Evolutionary conservation across 2,888 invertebrate species (phyloP).

Genomic region (Drosophila borborema): DNA sequence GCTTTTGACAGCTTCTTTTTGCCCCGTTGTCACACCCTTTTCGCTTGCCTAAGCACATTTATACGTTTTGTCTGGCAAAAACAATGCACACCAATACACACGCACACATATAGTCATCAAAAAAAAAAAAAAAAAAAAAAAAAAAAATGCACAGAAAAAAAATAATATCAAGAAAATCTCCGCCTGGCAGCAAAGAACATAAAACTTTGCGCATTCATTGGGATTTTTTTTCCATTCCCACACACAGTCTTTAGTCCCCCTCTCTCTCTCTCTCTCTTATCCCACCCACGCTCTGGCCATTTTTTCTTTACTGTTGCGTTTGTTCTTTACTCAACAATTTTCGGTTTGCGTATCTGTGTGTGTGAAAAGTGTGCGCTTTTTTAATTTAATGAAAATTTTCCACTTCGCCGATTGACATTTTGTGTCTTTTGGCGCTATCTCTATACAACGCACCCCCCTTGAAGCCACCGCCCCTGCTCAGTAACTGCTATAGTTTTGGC

Average conservation of each 20-base stretch:
- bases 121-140: slow-evolving; percentile 43
- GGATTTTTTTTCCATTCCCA: slow-evolving; percentile 37
- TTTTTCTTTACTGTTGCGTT: slow-evolving; percentile 27
- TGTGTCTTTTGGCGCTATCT: slow-evolving; percentile 66
- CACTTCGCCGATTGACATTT: slow-evolving; percentile 84
- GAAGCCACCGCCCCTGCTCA: background rate
- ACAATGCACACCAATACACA: slow-evolving; percentile 25
- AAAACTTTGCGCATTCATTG: slow-evolving; percentile 80
- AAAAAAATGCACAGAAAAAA: slow-evolving; percentile 46
- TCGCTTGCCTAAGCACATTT: slow-evolving; percentile 80
- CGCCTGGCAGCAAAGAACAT: slow-evolving; percentile 78
- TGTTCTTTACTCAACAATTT: slow-evolving; percentile 56
- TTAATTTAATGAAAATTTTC: slow-evolving; percentile 85
- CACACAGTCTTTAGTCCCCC: background rate
- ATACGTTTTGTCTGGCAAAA: slow-evolving; percentile 72
- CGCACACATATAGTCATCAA: background rate
- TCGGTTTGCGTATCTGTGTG: slow-evolving; percentile 28
- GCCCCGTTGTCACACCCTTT: slow-evolving; percentile 43
- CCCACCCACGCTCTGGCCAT: background rate
- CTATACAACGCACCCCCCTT: slow-evolving; percentile 5
- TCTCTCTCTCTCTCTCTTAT: background rate
- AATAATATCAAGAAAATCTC: slow-evolving; percentile 61
- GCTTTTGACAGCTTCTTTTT: slow-evolving; percentile 40
- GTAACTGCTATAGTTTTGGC: slow-evolving; percentile 46
- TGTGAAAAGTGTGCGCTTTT: slow-evolving; percentile 73